Percentiles rank a stretch among this genome's conserved stretches.
phyloP scores from a whole-genome alignment of 2,797 vertebrate species.

The Triplophysa yarkandensis region DNA sequence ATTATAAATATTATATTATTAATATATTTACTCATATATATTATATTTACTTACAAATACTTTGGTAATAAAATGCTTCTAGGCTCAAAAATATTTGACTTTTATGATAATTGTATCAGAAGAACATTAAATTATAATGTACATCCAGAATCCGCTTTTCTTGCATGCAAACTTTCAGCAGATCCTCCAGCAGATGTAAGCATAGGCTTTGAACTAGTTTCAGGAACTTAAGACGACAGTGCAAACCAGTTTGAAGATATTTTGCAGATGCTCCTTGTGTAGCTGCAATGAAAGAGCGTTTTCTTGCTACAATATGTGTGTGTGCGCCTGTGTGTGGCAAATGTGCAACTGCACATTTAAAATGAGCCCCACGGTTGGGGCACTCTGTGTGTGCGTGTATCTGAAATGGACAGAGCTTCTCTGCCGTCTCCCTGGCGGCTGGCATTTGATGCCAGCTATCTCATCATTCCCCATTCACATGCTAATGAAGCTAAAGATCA shows the following conservation, averaged over 20 bases:
- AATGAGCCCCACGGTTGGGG: constrained; percentile 16
- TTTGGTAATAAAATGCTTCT: not conserved
- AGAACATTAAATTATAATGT: no score
- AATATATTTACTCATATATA: not conserved
- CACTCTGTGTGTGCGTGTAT: constrained; percentile 46
- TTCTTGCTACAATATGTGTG: constrained; percentile 24
- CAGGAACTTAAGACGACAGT: constrained; percentile 40
- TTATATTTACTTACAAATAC: no score
- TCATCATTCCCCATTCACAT: constrained; percentile 74
- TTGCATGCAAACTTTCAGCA: constrained; percentile 11
- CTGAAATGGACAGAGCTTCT: constrained; percentile 31
- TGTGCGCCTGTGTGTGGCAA: not conserved
- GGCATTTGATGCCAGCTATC: constrained; percentile 68
- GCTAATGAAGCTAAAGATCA: constrained; percentile 76
- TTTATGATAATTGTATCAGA: no score
- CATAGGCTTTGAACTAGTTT: constrained; percentile 28
- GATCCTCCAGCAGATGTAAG: constrained; percentile 18
- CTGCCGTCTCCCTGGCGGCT: constrained; percentile 55
- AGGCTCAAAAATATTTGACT: no score
- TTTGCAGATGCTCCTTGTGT: constrained; percentile 42
- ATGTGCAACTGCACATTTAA: constrained; percentile 38
- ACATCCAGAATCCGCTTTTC: constrained; percentile 1
- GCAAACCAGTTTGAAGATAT: constrained; percentile 47
- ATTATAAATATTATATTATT: no score
- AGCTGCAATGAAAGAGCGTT: constrained; percentile 33